Percentiles rank a stretch among this genome's conserved stretches.
Evolutionary conservation across 2,797 vertebrate species (phyloP).

Genomic region (Paratrypauchen microcephalus): DNA sequence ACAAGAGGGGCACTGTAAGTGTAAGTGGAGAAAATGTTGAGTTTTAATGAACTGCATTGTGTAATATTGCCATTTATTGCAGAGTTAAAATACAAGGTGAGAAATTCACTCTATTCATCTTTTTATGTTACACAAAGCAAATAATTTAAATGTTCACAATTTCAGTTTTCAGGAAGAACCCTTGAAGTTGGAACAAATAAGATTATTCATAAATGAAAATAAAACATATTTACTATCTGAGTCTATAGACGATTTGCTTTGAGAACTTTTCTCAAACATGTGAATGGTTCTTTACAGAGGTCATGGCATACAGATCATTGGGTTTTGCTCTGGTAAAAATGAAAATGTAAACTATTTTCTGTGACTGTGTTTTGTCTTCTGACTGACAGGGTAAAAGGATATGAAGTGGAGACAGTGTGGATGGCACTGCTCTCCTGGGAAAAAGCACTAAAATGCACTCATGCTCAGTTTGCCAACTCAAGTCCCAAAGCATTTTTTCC

Average conservation of each 20-base stretch:
- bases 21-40: too few relatives aligned
- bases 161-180: background rate
- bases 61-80: too few relatives aligned
- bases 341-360: background rate
- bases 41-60: too few relatives aligned
- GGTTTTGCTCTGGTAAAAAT: constrained; percentile 7
- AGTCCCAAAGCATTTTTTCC: constrained; percentile 36
- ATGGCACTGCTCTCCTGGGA: constrained; percentile 23
- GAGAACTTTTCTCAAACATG: background rate
- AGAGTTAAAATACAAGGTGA: too few relatives aligned
- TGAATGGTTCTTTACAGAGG: constrained; percentile 11
- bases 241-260: background rate
- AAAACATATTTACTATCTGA: background rate
- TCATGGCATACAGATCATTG: background rate
- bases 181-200: background rate
- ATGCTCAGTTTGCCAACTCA: constrained; percentile 14
- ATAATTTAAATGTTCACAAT: too few relatives aligned
- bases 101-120: too few relatives aligned
- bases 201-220: background rate
- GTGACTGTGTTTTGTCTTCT: constrained; percentile 29
- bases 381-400: constrained; percentile 34
- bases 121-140: too few relatives aligned
- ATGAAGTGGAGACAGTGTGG: constrained; percentile 37
- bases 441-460: constrained; percentile 5
- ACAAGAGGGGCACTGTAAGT: too few relatives aligned